A percentile compares a stretch with the other conserved stretches of the same genome.
Evolutionary conservation across 2,888 invertebrate genomes (phyloP).

Genomic region (Nasonia oneida): DNA sequence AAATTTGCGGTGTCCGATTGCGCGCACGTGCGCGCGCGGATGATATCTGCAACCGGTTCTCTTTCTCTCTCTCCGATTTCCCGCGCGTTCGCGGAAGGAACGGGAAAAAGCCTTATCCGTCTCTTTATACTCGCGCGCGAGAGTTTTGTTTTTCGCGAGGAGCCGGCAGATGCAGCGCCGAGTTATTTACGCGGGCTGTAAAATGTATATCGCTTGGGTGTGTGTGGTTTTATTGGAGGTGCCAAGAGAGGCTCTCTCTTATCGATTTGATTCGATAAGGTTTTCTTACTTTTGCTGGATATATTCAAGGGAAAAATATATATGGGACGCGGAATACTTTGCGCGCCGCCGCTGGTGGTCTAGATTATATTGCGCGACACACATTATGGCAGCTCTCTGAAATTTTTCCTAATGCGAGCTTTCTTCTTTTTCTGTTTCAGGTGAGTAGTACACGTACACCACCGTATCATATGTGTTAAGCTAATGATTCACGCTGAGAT

Average conservation of each 20-base stretch:
- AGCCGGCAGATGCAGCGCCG: background rate
- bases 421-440: conserved; percentile 42
- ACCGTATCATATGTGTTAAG: too few relatives aligned
- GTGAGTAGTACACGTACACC: conserved; percentile 17
- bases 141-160: background rate
- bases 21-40: background rate
- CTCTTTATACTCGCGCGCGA: background rate
- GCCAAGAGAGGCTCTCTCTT: background rate
- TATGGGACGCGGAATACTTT: conserved; percentile 41
- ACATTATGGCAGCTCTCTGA: background rate
- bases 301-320: background rate
- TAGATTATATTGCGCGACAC: conserved; percentile 25
- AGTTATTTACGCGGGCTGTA: background rate
- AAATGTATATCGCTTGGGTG: background rate
- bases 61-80: background rate
- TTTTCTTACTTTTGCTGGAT: background rate
- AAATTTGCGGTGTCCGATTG: conserved; percentile 6
- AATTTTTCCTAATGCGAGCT: background rate
- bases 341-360: conserved; percentile 9
- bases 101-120: conserved; percentile 5
- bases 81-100: conserved; percentile 4
- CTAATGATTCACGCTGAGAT: background rate
- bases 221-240: background rate
- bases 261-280: conserved; percentile 38
- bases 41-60: background rate